A percentile compares a stretch with the other conserved stretches of the same genome.
phyloP scores from a whole-genome alignment of 2,888 invertebrate genomes.

The Copidosoma aretas region DNA sequence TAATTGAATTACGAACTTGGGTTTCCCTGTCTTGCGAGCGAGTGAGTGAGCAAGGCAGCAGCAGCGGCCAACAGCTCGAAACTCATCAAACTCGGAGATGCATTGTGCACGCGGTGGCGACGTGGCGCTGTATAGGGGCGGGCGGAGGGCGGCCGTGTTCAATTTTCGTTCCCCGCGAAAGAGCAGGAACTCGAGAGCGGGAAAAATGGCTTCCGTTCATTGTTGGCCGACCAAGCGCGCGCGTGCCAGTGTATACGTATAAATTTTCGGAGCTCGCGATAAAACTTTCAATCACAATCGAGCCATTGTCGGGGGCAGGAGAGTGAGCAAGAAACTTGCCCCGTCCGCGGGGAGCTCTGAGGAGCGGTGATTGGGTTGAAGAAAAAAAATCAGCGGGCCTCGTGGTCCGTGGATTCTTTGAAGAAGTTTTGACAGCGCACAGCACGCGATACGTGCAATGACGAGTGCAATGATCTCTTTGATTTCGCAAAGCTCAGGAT shows the following conservation, averaged over 20 bases:
- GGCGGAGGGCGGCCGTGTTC: background rate
- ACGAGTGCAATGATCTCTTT: no score
- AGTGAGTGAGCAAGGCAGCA: background rate
- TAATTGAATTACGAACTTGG: constrained; percentile 12
- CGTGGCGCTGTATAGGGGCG: no score
- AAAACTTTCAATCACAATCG: constrained; percentile 24
- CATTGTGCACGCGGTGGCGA: constrained; percentile 9
- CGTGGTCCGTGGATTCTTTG: no score
- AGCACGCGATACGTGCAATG: no score
- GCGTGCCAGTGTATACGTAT: background rate
- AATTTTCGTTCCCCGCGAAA: constrained; percentile 6
- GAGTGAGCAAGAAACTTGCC: background rate
- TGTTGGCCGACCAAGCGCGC: background rate
- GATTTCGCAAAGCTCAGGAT: no score
- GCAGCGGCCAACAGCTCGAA: background rate
- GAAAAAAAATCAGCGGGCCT: no score
- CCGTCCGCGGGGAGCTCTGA: background rate
- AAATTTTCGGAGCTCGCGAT: constrained; percentile 6
- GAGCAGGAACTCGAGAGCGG: background rate
- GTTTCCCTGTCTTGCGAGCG: constrained; percentile 13
- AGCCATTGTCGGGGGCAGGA: background rate
- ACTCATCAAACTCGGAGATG: constrained; percentile 18
- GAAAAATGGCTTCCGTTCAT: constrained; percentile 6
- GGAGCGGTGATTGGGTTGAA: background rate
- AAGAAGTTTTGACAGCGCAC: no score